Evolutionary conservation across 2,797 vertebrate species (phyloP), one percentile per base, ranked within the genome.

Genomic region (Pseudopleuronectes americanus): DNA sequence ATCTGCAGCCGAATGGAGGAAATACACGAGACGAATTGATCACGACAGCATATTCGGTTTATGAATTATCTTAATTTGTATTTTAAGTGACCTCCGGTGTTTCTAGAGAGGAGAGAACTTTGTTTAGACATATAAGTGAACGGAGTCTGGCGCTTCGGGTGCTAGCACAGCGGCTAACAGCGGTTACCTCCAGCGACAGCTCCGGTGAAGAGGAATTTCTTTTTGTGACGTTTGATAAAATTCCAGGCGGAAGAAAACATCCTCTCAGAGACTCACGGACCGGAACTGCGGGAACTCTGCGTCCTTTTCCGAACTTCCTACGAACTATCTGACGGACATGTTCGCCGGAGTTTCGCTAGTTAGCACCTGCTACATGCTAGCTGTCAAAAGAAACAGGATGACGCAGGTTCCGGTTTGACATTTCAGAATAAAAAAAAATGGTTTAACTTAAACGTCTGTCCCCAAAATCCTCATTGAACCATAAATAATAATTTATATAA

Each of bases 221-320:
- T 96, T 90, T 95, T 98, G 85, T 99, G 97, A 22, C 97, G 96
- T 91, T 97, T 97, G 8, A 98, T 80, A 84, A 98, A 99, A 89
- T 89, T 95, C 96, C 97, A 98, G 14, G 87, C 81, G 0, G 96
- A 94, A 8, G 92, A 93, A 63, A 98, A 92, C 97, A 99, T 99
- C 22, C 26, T 92, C 31, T 12, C 31, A 26, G 0, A 2, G 3
- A 1, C 16, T 28, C n/a, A 33, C 26, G 8, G 31, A 26, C 4
- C 3, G 3, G 28, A 75, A 59, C 21, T 43, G 13, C 14, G 38
- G 19, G 0, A 63, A 51, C 21, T 12, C 2, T 14, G 4, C 1
- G 49, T 4, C 7, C 5, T 48, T 65, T 73, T 14, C 14, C 4
- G 12, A 60, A 41, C 53, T 53, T 4, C 1, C 8, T 3, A 17